Percentiles rank a stretch among this genome's conserved stretches.
These are phyloP conservation scores for Zaprionus ornatus DNA, from an alignment of 1,140 invertebrate genomes.

Conservation along the genomic window DNA sequence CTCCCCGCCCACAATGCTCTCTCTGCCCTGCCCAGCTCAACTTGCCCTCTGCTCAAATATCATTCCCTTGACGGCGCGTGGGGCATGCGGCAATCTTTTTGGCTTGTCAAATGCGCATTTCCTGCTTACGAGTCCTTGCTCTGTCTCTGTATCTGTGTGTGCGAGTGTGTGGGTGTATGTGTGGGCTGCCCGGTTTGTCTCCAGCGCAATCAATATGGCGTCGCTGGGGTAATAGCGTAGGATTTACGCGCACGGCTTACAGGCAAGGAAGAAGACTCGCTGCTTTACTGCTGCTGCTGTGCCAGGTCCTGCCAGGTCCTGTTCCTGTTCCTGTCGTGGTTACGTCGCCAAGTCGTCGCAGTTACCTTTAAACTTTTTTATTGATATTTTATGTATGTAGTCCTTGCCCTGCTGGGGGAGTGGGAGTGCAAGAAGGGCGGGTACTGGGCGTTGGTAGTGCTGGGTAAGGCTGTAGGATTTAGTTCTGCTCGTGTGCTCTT, in stretches of 20 bases:
- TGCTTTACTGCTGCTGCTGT: not conserved
- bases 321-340: slow-evolving; percentile 31
- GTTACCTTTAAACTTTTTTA: slow-evolving; percentile 82
- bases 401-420: slow-evolving; percentile 22
- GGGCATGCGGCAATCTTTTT: slow-evolving; percentile 77
- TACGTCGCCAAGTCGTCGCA: slow-evolving; percentile 61
- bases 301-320: not conserved
- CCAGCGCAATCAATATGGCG: slow-evolving; percentile 79
- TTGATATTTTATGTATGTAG: slow-evolving; percentile 80
- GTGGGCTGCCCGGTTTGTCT: slow-evolving; percentile 62
- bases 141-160: not conserved
- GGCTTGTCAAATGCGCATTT: slow-evolving; percentile 81
- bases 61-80: slow-evolving; percentile 68
- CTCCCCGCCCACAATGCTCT: not conserved
- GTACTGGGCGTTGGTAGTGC: not conserved
- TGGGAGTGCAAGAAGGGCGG: too few species aligned
- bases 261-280: slow-evolving; percentile 1
- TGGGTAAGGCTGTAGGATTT: not conserved
- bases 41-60: slow-evolving; percentile 58
- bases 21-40: not conserved
- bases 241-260: slow-evolving; percentile 72
- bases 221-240: slow-evolving; percentile 77
- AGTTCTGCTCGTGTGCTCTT: slow-evolving; percentile 18
- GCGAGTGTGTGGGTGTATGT: slow-evolving; percentile 23
- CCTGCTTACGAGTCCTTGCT: slow-evolving; percentile 74